These are phyloP conservation scores for Meganola albula DNA, from an alignment of 2,888 invertebrate genomes.

Conservation along the genomic window DNA sequence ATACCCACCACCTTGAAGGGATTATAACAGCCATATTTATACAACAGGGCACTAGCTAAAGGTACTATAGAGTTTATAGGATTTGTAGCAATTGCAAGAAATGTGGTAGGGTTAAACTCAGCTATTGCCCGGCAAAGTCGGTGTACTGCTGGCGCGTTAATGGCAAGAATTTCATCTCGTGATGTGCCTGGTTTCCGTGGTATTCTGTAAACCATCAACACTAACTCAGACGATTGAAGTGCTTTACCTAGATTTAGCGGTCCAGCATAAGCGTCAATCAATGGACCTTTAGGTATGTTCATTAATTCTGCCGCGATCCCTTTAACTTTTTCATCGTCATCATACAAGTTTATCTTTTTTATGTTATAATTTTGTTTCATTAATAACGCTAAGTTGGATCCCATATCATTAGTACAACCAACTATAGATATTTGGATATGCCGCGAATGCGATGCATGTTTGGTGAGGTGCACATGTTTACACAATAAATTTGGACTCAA, in stretches of 20 bases:
- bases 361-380: conserved; percentile 47
- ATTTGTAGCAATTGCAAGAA: conserved; percentile 50
- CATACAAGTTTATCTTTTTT: conserved; percentile 41
- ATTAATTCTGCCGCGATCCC: conserved; percentile 43
- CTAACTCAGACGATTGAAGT: conserved; percentile 37
- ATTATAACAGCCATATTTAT: conserved; percentile 42
- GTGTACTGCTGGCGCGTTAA: conserved; percentile 43
- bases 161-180: conserved; percentile 44
- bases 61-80: conserved; percentile 55
- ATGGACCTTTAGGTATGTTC: conserved; percentile 43
- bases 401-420: conserved; percentile 49
- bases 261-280: conserved; percentile 33
- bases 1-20: conserved; percentile 53
- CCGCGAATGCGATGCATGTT: too few species aligned
- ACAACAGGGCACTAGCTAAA: conserved; percentile 44
- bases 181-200: conserved; percentile 36
- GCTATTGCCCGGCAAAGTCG: conserved; percentile 42
- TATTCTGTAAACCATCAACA: conserved; percentile 42
- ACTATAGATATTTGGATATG: conserved; percentile 49
- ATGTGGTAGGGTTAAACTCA: conserved; percentile 41
- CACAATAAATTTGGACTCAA: conserved; percentile 2
- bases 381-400: conserved; percentile 45
- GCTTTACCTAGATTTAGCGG: conserved; percentile 32
- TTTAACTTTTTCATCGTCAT: conserved; percentile 40
- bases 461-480: conserved; percentile 8